Evolutionary conservation across 2,888 invertebrate species (phyloP), one percentile per base, ranked within the genome.

Genomic region (Andrena flavipes): DNA sequence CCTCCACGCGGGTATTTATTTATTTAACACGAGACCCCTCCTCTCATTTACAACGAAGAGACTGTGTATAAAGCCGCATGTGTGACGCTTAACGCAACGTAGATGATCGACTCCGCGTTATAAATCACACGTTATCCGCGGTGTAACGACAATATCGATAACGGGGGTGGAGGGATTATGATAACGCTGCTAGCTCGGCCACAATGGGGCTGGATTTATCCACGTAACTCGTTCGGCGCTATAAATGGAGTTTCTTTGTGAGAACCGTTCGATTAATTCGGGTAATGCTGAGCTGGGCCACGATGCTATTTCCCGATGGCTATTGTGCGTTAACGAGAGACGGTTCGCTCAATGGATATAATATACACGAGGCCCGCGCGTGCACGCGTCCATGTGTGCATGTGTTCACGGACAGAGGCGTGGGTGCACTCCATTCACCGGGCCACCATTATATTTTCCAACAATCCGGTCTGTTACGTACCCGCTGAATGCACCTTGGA

Each of bases 251-350:
- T 60, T 74, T 71, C 71, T 79, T 77, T 77, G 78, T 67, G 79
- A 33, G 35, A n/a, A 29, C 16, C 54, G 48, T 78, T 71, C 71
- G 67, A 84, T 75, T 84, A 83, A 69, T 83, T 69, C 48, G 68
- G 68, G 42, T 83, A 73, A 84, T 76, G 56, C 80, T 26, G 73
- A 56, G 33, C 69, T 73, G 73, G 68, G 33, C 42, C 80, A 54
- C 59, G 60, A 65, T 60, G 65, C 80, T 80, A 67, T 80, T 80
- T 79, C 70, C 42, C 51, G 48, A 71, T 72, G 48, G 26, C 80
- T 48, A 63, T 72, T 80, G 54, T 68, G 13, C 60, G 51, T 65
- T 62, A 79, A 62, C 74, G 68, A 65, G 60, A 75, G 67, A 48
- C n/a, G 56, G 64, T n/a, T 59, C 26, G 56, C 64, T 48, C 78